phyloP scores from a whole-genome alignment of 1,140 invertebrate species.

The Drosophila ironensis region DNA sequence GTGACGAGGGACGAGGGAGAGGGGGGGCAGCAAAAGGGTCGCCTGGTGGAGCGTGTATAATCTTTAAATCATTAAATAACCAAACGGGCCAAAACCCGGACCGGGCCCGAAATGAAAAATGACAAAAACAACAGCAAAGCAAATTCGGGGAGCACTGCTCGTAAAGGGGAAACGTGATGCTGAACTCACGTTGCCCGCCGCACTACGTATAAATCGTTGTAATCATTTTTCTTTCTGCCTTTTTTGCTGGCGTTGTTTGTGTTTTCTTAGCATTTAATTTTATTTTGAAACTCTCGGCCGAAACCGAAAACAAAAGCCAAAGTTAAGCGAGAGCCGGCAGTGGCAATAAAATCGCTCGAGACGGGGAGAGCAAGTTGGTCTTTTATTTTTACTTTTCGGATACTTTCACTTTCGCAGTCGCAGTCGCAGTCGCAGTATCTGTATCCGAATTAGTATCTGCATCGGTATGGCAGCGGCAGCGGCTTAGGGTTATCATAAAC shows the following conservation, averaged over 20 bases:
- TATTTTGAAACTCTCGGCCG: constrained; percentile 53
- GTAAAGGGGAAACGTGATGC: constrained; percentile 78
- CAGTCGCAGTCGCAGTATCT: constrained; percentile 3
- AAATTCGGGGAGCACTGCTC: constrained; percentile 53
- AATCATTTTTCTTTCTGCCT: constrained; percentile 46
- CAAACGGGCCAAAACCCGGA: constrained; percentile 30
- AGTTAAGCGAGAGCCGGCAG: constrained; percentile 23
- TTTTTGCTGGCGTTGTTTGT: constrained; percentile 7
- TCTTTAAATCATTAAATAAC: constrained; percentile 79
- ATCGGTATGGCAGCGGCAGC: constrained; percentile 21
- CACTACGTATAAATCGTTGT: constrained; percentile 66
- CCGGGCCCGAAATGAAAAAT: constrained; percentile 51
- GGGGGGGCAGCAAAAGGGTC: constrained; percentile 44
- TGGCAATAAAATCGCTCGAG: constrained; percentile 68
- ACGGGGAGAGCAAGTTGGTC: constrained; percentile 28
- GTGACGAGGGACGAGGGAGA: neutral
- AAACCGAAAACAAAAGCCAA: constrained; percentile 40
- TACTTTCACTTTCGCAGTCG: constrained; percentile 64
- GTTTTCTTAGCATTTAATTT: constrained; percentile 57
- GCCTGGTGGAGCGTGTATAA: constrained; percentile 67
- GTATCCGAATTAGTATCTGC: constrained; percentile 27
- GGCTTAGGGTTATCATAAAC: constrained; percentile 33
- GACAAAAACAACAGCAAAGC: constrained; percentile 47
- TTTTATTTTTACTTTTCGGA: constrained; percentile 46
- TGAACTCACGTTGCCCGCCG: constrained; percentile 62